Evolutionary conservation across 2,888 invertebrate species (phyloP), one percentile per base, ranked within the genome.

Genomic region (Ophion slaviceki): DNA sequence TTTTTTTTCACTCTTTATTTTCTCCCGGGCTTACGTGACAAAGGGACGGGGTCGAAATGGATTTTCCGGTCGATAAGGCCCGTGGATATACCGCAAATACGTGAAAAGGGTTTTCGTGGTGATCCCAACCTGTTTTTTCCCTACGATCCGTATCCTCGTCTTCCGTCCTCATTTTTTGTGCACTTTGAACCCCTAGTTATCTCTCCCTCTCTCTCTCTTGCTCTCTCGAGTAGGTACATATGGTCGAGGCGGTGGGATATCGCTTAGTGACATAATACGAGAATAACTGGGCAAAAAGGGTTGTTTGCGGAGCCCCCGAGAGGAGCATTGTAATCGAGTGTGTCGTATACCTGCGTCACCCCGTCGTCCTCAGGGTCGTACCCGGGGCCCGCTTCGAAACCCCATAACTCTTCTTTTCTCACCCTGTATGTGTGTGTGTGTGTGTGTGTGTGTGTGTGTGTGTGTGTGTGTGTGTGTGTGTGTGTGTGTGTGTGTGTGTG

Each of bases 211-310:
- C 24, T 24, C 24, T 66, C 53, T 70, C 64, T 61, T 20, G n/a
- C 3, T 28, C 53, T 45, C 32, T 10, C 28, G 53, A 28, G 47
- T 32, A 14, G 36, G 70, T 40, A 8, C 7, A 40, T 40, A 64
- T 32, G 47, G 67, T 88, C 53, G n/a, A 47, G 64, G 20, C 86
- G 83, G 86, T 84, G 87, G 89, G 81, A 88, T 87, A 90, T 86
- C 91, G 89, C 89, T 92, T 90, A 90, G 91, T 88, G 90, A 89
- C 90, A 92, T 90, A 92, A 92, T 91, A 88, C 88, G 76, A 78
- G 86, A 83, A 87, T 85, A 88, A 81, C 72, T 78, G 70, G 32
- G 72, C 45, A 88, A 89, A 92, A 92, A 91, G 92, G 91, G 91
- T 92, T 91, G 89, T 89, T 88, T 86, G 80, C 86, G 45, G 36